phyloP scores from a whole-genome alignment of 2,113 vertebrate species.

The Melanotaenia duboulayi region DNA sequence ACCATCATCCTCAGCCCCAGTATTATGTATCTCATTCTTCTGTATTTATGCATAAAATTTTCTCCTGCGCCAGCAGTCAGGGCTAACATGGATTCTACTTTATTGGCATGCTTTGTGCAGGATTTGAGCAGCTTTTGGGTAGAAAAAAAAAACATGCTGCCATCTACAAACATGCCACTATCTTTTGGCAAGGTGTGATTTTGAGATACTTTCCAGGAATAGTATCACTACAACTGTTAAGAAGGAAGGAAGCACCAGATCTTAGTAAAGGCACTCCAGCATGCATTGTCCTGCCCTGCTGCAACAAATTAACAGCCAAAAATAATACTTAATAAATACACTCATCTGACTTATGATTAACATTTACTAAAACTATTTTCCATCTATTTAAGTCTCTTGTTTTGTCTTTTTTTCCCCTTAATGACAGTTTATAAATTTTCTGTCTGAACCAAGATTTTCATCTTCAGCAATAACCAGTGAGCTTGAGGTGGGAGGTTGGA shows the following conservation, averaged over 20 bases:
- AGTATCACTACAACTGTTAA: slow-evolving; percentile 5
- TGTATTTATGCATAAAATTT: slow-evolving; percentile 61
- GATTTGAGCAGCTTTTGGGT: slow-evolving; percentile 54
- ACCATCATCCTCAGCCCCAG: slow-evolving; percentile 53
- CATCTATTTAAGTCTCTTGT: background rate
- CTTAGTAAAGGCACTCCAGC: background rate
- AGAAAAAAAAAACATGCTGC: slow-evolving; percentile 46
- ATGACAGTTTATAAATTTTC: background rate
- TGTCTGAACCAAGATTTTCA: background rate
- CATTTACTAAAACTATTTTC: background rate
- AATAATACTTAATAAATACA: too few species aligned
- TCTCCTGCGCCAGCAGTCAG: slow-evolving; percentile 31
- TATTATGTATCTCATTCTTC: slow-evolving; percentile 73
- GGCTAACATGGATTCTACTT: slow-evolving; percentile 56
- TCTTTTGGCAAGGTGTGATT: slow-evolving; percentile 41
- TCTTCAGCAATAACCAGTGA: background rate
- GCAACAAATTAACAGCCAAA: background rate
- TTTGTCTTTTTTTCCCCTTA: background rate
- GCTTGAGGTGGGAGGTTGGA: slow-evolving; percentile 5
- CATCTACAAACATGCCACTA: slow-evolving; percentile 25
- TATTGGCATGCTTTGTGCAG: slow-evolving; percentile 47
- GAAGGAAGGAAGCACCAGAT: slow-evolving; percentile 24
- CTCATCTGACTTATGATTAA: background rate
- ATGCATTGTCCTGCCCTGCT: background rate
- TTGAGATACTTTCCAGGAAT: slow-evolving; percentile 42